phyloP scores from a whole-genome alignment of 2,888 invertebrate species.

The Willowsia nigromaculata region DNA sequence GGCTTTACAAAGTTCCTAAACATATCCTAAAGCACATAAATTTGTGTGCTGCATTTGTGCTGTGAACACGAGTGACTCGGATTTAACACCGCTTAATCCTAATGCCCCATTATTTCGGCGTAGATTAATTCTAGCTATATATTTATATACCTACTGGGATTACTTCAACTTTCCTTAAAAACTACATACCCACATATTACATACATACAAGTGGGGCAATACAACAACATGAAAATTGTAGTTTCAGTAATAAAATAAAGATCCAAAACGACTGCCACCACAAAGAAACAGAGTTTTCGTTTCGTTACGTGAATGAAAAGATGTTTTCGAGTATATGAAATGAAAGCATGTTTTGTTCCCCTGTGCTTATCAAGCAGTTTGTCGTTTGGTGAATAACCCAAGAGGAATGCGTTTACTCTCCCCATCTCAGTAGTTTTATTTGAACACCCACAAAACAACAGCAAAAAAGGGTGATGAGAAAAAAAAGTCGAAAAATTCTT shows the following conservation, averaged over 20 bases:
- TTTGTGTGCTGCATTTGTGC: neutral
- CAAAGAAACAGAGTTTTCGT: neutral
- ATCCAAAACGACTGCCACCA: conserved; percentile 4
- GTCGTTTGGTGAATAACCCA: conserved; percentile 51
- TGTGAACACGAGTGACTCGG: neutral
- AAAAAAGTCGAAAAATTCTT: neutral
- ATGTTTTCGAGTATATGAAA: neutral
- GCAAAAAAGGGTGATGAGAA: neutral
- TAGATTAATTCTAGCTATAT: neutral
- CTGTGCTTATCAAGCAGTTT: neutral
- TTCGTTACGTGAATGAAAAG: neutral
- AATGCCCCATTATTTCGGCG: neutral
- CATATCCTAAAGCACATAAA: too few relatives aligned
- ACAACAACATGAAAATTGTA: neutral
- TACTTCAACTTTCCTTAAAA: neutral
- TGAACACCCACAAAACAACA: neutral
- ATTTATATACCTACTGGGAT: neutral
- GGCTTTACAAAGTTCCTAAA: too few relatives aligned
- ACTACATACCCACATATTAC: neutral
- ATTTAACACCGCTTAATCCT: conserved; percentile 48
- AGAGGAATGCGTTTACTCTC: conserved; percentile 5
- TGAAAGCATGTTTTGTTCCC: neutral
- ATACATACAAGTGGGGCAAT: neutral
- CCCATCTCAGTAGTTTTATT: neutral
- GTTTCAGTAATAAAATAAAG: neutral